Percentiles rank a stretch among this genome's conserved stretches.
Conservation (phyloP, 2,113 vertebrate genomes). For the Macrotis lagotis region DNA sequence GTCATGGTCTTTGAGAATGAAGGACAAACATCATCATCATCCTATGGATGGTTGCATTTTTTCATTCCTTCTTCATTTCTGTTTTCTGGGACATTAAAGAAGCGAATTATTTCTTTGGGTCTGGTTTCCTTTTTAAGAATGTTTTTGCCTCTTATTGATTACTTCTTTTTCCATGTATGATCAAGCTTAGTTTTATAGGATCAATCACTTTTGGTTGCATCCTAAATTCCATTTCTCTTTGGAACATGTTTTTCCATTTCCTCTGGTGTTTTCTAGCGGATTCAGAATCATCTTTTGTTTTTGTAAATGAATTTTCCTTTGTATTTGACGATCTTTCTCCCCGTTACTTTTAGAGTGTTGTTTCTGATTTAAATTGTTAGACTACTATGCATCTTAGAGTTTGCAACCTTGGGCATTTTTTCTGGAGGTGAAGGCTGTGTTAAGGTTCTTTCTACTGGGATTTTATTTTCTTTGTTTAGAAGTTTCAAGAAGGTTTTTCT, state of each 20-base stretch:
- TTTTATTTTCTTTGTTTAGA: not conserved
- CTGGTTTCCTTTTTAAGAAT: too few relatives aligned
- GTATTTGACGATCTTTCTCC: not conserved
- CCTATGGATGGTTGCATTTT: too few relatives aligned
- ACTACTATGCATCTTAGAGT: not conserved
- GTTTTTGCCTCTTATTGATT: too few relatives aligned
- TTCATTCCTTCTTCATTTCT: too few relatives aligned
- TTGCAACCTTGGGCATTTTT: not conserved
- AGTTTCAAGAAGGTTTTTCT: not conserved
- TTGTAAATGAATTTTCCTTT: not conserved
- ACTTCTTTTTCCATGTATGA: too few relatives aligned
- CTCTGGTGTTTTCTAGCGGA: not conserved
- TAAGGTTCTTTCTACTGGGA: not conserved
- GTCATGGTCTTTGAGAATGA: too few relatives aligned
- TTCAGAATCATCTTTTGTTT: not conserved
- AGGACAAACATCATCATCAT: too few relatives aligned
- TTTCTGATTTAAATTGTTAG: not conserved
- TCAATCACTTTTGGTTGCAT: not conserved
- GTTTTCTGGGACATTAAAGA: too few relatives aligned
- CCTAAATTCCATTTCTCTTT: not conserved
- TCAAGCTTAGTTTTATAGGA: not conserved
- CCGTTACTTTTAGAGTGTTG: not conserved
- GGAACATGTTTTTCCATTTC: not conserved
- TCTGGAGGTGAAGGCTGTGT: not conserved
- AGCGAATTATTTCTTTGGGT: too few relatives aligned